Percentiles rank a stretch among this genome's conserved stretches.
These are phyloP conservation scores for Epinephelus moara DNA, from an alignment of 2,113 vertebrate species.

Conservation along the genomic window DNA sequence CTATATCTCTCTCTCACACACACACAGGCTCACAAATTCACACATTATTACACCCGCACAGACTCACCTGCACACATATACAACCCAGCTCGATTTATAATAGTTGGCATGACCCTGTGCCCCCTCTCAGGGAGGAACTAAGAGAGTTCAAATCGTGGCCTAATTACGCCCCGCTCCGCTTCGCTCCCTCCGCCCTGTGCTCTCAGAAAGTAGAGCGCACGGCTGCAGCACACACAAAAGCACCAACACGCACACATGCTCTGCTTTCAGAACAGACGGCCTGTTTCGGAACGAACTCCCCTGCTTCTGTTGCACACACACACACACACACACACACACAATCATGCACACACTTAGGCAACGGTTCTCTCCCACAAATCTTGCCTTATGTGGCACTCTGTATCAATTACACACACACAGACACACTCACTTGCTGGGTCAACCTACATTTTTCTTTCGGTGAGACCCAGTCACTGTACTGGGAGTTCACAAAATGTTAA, in stretches of 20 bases:
- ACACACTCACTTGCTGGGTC: slow-evolving; percentile 37
- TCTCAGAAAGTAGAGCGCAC: slow-evolving; percentile 81
- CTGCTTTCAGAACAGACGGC: slow-evolving; percentile 75
- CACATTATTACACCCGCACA: slow-evolving; percentile 38
- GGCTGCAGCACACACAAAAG: slow-evolving; percentile 51
- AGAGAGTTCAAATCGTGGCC: slow-evolving; percentile 84
- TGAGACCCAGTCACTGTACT: slow-evolving; percentile 30
- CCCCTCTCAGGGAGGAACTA: slow-evolving; percentile 79
- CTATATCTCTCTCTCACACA: slow-evolving; percentile 29
- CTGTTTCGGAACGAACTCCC: slow-evolving; percentile 74
- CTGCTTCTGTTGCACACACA: slow-evolving; percentile 31
- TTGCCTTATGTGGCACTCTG: slow-evolving; percentile 18
- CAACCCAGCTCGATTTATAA: slow-evolving; percentile 78
- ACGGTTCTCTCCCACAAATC: slow-evolving; percentile 26
- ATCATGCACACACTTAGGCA: slow-evolving; percentile 12
- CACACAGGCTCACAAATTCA: slow-evolving; percentile 44
- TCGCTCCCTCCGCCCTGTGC: slow-evolving; percentile 71
- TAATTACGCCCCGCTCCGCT: slow-evolving; percentile 80
- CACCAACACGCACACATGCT: slow-evolving; percentile 39
- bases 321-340: slow-evolving; percentile 15
- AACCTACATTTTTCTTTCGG: slow-evolving; percentile 52
- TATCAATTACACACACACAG: slow-evolving; percentile 5
- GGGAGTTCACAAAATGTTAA: slow-evolving; percentile 33
- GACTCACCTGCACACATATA: slow-evolving; percentile 62
- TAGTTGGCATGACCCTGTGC: slow-evolving; percentile 76